Evolutionary conservation across 1,140 invertebrate species (phyloP), one percentile per base, ranked within the genome.

Genomic region (Parasteatoda tepidariorum): DNA sequence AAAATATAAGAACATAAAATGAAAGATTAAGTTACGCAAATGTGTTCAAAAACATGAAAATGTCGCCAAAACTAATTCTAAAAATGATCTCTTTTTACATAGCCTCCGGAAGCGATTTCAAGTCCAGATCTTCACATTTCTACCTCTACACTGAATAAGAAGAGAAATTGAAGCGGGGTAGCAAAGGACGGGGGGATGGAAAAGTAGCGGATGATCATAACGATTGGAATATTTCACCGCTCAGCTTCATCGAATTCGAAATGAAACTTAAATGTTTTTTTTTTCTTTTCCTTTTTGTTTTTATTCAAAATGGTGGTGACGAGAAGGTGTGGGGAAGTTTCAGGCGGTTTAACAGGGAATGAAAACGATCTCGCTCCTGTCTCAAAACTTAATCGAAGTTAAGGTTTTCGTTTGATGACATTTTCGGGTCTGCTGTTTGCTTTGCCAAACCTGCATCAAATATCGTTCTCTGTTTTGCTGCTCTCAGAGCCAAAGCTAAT

Each of bases 161-260:
- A 28, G 41, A 33, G 62, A 24, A 54, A 78, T 28, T 4, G 31
- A n/a, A 48, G 15, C 34, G 71, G 31, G 31, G 15, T 18, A 28
- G 24, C 9, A 24, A 2, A 24, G 11, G n/a, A n/a, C n/a, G 11
- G 4, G 57, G 11, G 57, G 57, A 59, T 15, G 7, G 57, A 18
- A 11, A 30, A 30, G 13, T n/a, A 18, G 31, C 48, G 66, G 41
- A 38, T 59, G 74, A 78, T 78, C 74, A 66, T 78, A 78, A 78
- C 74, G 74, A 78, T 78, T 78, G 74, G 62, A 78, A 78, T 78
- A 78, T 78, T 78, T 78, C 74, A 78, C 28, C 68, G 68, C 54
- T 26, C 74, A 62, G 38, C 74, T 33, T 78, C 74, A 78, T 66
- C 73, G 30, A 66, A 78, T 66, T 78, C 61, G 62, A 78, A 78